Evolutionary conservation across 2,113 vertebrate species (phyloP).

Genomic region (Oreotragus oreotragus): DNA sequence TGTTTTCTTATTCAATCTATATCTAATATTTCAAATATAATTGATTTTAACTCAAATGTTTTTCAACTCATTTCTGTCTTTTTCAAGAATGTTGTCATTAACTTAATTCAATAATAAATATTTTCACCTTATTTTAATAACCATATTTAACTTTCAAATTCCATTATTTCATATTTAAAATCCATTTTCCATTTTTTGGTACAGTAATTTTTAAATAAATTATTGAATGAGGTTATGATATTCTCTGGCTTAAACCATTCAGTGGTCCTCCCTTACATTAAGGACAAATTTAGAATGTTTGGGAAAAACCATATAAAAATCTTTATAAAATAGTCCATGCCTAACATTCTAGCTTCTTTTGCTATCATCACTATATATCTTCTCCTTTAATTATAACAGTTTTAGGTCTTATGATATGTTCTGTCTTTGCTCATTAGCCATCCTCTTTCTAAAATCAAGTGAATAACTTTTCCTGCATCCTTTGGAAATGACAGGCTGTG

Average conservation of each 20-base stretch:
- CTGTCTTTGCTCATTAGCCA: background rate
- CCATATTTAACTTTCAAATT: background rate
- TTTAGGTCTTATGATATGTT: background rate
- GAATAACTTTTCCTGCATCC: background rate
- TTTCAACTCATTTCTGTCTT: background rate
- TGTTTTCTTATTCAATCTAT: background rate
- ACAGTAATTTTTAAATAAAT: background rate
- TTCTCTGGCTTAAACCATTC: background rate
- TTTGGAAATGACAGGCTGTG: background rate
- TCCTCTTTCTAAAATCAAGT: background rate
- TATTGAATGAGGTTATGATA: background rate
- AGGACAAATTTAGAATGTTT: background rate
- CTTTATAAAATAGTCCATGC: background rate
- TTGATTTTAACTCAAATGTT: background rate
- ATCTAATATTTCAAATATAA: background rate
- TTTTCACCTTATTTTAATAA: background rate
- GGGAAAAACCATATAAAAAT: background rate
- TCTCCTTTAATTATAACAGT: background rate
- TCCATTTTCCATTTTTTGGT: background rate
- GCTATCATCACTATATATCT: background rate
- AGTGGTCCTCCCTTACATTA: background rate
- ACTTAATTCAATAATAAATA: background rate
- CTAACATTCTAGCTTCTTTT: background rate
- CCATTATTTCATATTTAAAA: background rate
- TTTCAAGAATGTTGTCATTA: background rate